Percentiles rank a stretch among this genome's conserved stretches.
Conservation (phyloP, 1,140 invertebrate species). For the Drosophila gunungcola region DNA sequence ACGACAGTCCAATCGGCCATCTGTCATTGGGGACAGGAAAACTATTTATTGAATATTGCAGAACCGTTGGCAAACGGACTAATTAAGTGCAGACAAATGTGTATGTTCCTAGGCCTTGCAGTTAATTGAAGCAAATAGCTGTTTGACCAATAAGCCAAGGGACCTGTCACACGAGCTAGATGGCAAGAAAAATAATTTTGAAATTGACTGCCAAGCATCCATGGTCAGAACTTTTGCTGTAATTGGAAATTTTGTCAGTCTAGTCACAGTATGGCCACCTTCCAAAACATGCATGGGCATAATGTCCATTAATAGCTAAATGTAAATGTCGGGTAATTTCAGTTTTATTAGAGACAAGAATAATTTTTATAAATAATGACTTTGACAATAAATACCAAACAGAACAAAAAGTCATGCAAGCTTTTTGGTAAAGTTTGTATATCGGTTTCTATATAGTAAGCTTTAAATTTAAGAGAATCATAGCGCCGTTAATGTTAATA, state of each 20-base stretch:
- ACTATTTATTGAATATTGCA: constrained; percentile 68
- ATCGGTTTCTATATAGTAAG: too few species aligned
- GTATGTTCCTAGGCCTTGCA: constrained; percentile 43
- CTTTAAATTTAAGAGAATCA: background rate
- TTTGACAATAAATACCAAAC: too few species aligned
- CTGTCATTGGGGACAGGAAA: constrained; percentile 23
- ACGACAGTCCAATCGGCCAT: constrained; percentile 30
- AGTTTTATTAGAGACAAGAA: background rate
- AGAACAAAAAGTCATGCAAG: too few species aligned
- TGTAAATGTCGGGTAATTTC: background rate
- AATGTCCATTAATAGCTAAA: constrained; percentile 39
- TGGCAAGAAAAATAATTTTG: constrained; percentile 45
- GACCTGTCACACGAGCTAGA: constrained; percentile 8
- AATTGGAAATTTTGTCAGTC: constrained; percentile 46
- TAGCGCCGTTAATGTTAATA: constrained; percentile 7
- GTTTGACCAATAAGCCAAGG: constrained; percentile 51
- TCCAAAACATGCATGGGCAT: constrained; percentile 6
- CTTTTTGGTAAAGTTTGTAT: background rate
- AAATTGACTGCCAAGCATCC: constrained; percentile 33
- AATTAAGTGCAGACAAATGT: constrained; percentile 64
- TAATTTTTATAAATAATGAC: background rate
- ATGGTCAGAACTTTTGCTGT: constrained; percentile 9
- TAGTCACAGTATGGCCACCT: constrained; percentile 1
- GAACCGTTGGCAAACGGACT: constrained; percentile 44
- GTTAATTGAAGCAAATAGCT: constrained; percentile 74